Evolutionary conservation across 2,888 invertebrate genomes (phyloP).

Genomic region (Pediacus dermestoides): DNA sequence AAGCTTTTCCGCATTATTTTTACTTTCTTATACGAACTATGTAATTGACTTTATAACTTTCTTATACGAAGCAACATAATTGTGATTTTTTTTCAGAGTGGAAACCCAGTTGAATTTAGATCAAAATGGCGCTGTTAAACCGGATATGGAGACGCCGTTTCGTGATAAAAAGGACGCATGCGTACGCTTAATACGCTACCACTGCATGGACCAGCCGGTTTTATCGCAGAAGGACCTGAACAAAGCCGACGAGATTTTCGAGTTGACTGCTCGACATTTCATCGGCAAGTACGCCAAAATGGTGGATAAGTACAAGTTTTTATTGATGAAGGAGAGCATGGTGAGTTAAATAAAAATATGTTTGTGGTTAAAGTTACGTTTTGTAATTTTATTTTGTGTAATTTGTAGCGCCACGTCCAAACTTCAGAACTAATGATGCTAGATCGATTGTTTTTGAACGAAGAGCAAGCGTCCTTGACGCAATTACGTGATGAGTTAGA

Average conservation of each 20-base stretch:
- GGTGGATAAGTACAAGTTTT: conserved; percentile 69
- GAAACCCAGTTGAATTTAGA: conserved; percentile 73
- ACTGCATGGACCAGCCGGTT: conserved; percentile 68
- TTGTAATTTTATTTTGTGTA: conserved; percentile 1
- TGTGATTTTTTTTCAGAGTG: conserved; percentile 54
- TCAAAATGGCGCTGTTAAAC: conserved; percentile 69
- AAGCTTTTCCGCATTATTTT: too few relatives aligned
- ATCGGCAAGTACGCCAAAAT: conserved; percentile 67
- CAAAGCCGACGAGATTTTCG: conserved; percentile 68
- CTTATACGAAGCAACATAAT: too few relatives aligned
- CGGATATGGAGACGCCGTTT: conserved; percentile 72
- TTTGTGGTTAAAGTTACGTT: conserved; percentile 7
- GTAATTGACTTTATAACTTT: too few relatives aligned
- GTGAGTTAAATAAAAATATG: conserved; percentile 54
- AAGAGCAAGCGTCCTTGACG: conserved; percentile 64
- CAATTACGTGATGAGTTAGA: conserved; percentile 55
- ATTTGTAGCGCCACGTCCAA: conserved; percentile 62
- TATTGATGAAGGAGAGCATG: conserved; percentile 75
- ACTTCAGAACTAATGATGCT: conserved; percentile 77
- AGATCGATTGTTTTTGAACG: conserved; percentile 68
- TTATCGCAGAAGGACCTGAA: conserved; percentile 60
- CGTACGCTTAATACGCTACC: conserved; percentile 70
- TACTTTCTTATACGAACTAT: too few relatives aligned
- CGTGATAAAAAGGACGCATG: conserved; percentile 69
- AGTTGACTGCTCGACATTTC: conserved; percentile 63